A percentile compares a stretch with the other conserved stretches of the same genome.
Evolutionary conservation across 2,888 invertebrate genomes (phyloP).

Genomic region (Torymus texanus): DNA sequence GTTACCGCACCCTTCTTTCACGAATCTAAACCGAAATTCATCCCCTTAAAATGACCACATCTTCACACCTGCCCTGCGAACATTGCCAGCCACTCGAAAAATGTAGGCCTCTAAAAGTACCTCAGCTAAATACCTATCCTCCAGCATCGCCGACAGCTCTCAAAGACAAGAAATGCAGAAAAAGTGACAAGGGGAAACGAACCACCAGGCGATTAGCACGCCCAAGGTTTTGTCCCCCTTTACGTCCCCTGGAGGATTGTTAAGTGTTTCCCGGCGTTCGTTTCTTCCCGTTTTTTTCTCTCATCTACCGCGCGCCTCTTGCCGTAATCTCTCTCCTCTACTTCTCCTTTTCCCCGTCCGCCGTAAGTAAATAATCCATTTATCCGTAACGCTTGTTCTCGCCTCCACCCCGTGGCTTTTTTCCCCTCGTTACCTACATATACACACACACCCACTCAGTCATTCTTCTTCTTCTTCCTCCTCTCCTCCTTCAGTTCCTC

Average conservation of each 20-base stretch:
- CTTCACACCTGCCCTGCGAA: no score
- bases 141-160: background rate
- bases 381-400: conserved; percentile 59
- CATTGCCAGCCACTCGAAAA: no score
- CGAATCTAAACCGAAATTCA: no score
- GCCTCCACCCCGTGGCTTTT: conserved; percentile 50
- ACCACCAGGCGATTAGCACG: conserved; percentile 29
- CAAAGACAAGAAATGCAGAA: background rate
- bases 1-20: no score
- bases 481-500: background rate
- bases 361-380: conserved; percentile 69
- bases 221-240: conserved; percentile 13
- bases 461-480: background rate
- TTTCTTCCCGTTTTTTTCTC: conserved; percentile 13
- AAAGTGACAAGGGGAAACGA: conserved; percentile 1
- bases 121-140: no score
- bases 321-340: conserved; percentile 57
- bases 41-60: no score
- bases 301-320: conserved; percentile 32
- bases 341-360: conserved; percentile 55
- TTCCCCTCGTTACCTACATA: conserved; percentile 3
- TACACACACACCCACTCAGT: background rate
- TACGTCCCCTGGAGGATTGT: conserved; percentile 11
- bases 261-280: conserved; percentile 31
- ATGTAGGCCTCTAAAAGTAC: no score